These are phyloP conservation scores for Druon quercuslanigerum DNA, from an alignment of 1,140 invertebrate species.

Conservation along the genomic window DNA sequence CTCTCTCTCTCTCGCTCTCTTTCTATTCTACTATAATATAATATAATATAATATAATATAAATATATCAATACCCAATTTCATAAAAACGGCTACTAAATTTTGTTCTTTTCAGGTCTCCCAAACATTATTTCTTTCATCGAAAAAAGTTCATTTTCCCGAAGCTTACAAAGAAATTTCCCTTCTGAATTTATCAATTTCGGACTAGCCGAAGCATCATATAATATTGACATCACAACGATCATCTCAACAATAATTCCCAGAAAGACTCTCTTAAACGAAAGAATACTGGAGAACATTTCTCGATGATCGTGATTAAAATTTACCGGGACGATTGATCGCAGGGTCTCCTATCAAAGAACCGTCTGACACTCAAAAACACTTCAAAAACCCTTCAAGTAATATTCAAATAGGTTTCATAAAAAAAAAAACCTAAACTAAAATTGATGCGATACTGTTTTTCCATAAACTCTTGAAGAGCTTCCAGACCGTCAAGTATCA, in stretches of 20 bases:
- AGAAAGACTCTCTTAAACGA: not conserved
- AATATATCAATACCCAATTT: not conserved
- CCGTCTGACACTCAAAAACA: conserved; percentile 48
- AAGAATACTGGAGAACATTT: not conserved
- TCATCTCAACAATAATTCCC: conserved; percentile 18
- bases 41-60: not conserved
- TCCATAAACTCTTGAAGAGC: not conserved
- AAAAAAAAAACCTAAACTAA: not conserved
- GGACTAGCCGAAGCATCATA: not conserved
- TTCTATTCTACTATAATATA: not conserved
- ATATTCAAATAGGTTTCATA: not conserved
- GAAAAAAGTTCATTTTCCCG: conserved; percentile 18
- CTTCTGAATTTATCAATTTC: not conserved
- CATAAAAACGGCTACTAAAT: conserved; percentile 20
- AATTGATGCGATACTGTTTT: not conserved
- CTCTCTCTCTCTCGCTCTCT: too few relatives aligned
- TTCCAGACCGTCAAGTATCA: conserved; percentile 35
- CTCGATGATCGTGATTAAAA: not conserved
- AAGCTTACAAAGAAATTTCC: too few relatives aligned
- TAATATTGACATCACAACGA: conserved; percentile 23
- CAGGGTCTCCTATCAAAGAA: conserved; percentile 44
- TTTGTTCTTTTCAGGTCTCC: not conserved
- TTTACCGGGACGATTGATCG: conserved; percentile 38
- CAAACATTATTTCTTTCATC: not conserved
- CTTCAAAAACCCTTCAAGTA: not conserved